Percentiles rank a stretch among this genome's conserved stretches.
Conservation (phyloP, 2,888 invertebrate species). For the Morpho helenor region DNA sequence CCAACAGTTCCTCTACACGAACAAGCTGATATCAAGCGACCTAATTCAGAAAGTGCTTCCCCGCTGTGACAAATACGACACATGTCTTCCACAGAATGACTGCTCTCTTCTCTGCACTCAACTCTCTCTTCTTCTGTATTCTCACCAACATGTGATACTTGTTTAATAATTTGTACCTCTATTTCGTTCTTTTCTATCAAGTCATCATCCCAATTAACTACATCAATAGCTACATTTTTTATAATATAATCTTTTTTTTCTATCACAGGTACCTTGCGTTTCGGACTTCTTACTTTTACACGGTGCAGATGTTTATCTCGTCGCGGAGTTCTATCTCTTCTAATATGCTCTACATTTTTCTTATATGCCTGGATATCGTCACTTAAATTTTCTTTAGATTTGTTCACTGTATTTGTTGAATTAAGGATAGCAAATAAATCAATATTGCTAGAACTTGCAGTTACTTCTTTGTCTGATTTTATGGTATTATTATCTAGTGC, state of each 20-base stretch:
- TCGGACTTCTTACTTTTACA: conserved; percentile 62
- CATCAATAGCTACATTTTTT: conserved; percentile 30
- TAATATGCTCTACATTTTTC: conserved; percentile 24
- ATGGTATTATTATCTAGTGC: conserved; percentile 25
- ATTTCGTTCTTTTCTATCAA: conserved; percentile 34
- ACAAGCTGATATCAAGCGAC: conserved; percentile 63
- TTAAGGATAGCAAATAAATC: conserved; percentile 37
- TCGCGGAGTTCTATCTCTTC: conserved; percentile 38
- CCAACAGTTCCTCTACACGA: conserved; percentile 83
- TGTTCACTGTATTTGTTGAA: conserved; percentile 6
- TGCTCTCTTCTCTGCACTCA: conserved; percentile 30
- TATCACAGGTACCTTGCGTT: conserved; percentile 36
- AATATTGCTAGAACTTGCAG: conserved; percentile 49
- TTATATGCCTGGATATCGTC: conserved; percentile 23
- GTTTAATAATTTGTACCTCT: conserved; percentile 27
- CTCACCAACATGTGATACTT: conserved; percentile 23
- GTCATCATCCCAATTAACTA: conserved; percentile 45
- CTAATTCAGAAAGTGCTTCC: conserved; percentile 52
- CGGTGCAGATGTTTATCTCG: conserved; percentile 51
- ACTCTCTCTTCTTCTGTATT: conserved; percentile 37
- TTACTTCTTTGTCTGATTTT: conserved; percentile 47
- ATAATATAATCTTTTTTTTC: conserved; percentile 31
- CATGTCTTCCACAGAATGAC: conserved; percentile 60
- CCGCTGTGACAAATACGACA: conserved; percentile 73
- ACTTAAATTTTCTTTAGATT: conserved; percentile 14